These are phyloP conservation scores for Corythornis cristatus DNA, from an alignment of 2,113 vertebrate species.

Conservation along the genomic window DNA sequence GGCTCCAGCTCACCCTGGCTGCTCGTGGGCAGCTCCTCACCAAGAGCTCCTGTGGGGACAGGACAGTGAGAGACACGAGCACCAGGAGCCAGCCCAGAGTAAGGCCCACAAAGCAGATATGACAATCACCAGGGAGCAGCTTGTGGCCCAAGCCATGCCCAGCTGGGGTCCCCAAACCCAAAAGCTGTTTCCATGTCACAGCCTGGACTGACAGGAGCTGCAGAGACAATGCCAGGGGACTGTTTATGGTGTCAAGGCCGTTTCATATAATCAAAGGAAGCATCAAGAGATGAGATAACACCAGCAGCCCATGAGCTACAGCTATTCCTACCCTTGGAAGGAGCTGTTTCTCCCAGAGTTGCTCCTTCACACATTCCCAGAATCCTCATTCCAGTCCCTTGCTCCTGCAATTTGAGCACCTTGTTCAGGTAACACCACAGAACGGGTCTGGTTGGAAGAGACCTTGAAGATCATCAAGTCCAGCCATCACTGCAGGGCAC, in stretches of 20 bases:
- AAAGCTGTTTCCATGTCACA: neutral
- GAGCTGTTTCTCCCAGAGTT: neutral
- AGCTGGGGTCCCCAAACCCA: neutral
- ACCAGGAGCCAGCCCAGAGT: neutral
- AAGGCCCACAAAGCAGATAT: neutral
- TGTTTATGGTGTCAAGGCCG: slow-evolving; percentile 36
- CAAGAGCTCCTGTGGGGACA: no score
- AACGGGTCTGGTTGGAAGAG: neutral
- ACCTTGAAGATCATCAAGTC: neutral
- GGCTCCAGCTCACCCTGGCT: no score
- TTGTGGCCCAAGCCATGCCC: neutral
- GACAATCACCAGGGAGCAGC: neutral
- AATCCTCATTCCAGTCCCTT: neutral
- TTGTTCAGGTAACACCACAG: neutral
- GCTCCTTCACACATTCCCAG: neutral
- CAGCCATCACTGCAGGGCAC: neutral
- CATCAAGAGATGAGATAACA: slow-evolving; percentile 40
- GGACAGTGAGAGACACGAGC: fast-evolving
- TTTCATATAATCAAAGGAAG: slow-evolving; percentile 57
- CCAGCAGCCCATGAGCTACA: neutral
- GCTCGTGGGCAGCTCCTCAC: no score
- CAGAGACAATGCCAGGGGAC: slow-evolving; percentile 39
- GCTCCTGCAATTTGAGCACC: neutral
- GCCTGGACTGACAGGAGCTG: neutral
- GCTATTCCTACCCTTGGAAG: neutral